These are phyloP conservation scores for Sebastes flavidus DNA, from an alignment of 2,797 vertebrate genomes.

Conservation along the genomic window DNA sequence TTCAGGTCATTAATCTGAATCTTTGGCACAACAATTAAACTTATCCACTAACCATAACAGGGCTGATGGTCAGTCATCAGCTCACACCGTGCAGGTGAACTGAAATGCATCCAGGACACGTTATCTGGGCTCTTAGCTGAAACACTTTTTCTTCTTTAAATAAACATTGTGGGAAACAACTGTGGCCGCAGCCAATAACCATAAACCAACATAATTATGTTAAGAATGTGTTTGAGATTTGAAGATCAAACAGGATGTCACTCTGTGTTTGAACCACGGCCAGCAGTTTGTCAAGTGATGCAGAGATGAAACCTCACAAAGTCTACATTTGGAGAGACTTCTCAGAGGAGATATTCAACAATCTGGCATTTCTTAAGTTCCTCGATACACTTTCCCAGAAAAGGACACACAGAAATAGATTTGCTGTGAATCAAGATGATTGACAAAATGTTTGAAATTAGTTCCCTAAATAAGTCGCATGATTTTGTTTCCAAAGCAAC, in stretches of 20 bases:
- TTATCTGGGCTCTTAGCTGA: conserved; percentile 40
- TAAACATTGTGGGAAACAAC: conserved; percentile 69
- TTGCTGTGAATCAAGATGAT: conserved; percentile 35
- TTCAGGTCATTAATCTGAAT: conserved; percentile 20
- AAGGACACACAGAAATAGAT: conserved; percentile 25
- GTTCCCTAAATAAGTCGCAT: conserved; percentile 6
- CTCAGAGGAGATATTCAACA: conserved; percentile 21
- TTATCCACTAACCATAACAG: background rate
- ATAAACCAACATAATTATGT: conserved; percentile 74
- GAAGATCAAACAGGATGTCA: conserved; percentile 75
- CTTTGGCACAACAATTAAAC: conserved; percentile 37
- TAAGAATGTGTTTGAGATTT: conserved; percentile 66
- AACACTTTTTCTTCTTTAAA: conserved; percentile 68
- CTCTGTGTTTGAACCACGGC: conserved; percentile 50
- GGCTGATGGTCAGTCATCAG: conserved; percentile 34
- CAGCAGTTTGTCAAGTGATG: conserved; percentile 51
- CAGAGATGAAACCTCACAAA: conserved; percentile 33
- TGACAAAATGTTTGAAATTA: conserved; percentile 32
- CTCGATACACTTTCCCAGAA: conserved; percentile 18
- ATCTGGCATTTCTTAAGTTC: conserved; percentile 25
- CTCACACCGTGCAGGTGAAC: conserved; percentile 68
- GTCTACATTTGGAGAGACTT: conserved; percentile 35
- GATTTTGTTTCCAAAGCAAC: conserved; percentile 3
- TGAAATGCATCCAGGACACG: conserved; percentile 51
- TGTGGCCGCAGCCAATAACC: conserved; percentile 61